These are phyloP conservation scores for Aegithalos caudatus DNA, from an alignment of 2,113 vertebrate genomes.

Conservation along the genomic window DNA sequence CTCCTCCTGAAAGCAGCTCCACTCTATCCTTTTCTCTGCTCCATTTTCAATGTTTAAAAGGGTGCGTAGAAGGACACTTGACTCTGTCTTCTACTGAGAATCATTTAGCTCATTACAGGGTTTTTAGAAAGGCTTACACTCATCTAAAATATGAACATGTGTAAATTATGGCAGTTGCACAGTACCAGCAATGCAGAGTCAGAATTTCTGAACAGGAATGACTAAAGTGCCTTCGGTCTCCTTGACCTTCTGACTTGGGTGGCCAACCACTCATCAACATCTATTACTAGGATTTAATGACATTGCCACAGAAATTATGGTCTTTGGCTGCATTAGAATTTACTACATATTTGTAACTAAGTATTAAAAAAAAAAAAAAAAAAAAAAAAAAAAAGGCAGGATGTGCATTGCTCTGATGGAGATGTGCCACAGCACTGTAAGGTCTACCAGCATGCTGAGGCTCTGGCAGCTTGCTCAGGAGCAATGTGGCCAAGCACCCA, in stretches of 20 bases:
- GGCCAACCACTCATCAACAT: not conserved
- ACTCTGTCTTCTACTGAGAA: not conserved
- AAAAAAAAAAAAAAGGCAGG: not conserved
- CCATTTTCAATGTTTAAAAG: not conserved
- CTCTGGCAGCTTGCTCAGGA: accelerated
- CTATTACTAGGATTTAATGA: not conserved
- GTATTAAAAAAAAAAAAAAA: not conserved
- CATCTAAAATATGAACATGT: not conserved
- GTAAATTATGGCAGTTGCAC: not conserved
- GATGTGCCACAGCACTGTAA: not conserved
- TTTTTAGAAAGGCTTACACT: not conserved
- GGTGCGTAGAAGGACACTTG: not conserved
- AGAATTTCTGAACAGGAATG: not conserved
- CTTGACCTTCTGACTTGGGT: not conserved
- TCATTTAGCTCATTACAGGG: not conserved
- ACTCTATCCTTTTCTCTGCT: not conserved
- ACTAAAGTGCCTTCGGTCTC: not conserved
- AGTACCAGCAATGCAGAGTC: not conserved
- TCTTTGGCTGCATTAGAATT: not conserved
- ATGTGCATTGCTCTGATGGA: not conserved
- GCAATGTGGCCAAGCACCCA: accelerated
- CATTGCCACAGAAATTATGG: not conserved
- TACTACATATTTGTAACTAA: not conserved
- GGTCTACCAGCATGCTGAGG: accelerated
- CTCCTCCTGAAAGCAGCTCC: not conserved